Conservation (phyloP, 2,888 invertebrate genomes). For the Ecdyonurus torrentis region DNA sequence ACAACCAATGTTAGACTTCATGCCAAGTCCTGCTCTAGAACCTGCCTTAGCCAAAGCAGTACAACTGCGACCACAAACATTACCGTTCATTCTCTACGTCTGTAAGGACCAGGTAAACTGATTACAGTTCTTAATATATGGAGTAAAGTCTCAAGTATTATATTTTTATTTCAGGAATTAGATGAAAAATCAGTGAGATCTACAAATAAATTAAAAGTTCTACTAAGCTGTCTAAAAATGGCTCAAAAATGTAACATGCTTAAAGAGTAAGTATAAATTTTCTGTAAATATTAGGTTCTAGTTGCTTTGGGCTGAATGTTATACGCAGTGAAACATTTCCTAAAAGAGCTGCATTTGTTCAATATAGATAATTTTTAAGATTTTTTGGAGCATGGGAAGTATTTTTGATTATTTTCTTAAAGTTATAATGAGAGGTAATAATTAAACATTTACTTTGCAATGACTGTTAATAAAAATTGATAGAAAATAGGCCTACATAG, state of each 20-base stretch:
- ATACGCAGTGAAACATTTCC: no score
- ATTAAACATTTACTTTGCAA: no score
- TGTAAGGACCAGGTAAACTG: not conserved
- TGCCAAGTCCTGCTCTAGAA: conserved; percentile 18
- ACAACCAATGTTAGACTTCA: conserved; percentile 19
- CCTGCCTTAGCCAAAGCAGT: conserved; percentile 24
- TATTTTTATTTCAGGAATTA: not conserved
- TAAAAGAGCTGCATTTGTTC: no score
- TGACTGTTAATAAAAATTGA: no score
- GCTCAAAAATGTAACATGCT: not conserved
- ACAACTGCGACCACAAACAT: conserved; percentile 20
- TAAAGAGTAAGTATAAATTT: not conserved
- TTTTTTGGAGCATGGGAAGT: no score
- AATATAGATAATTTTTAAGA: no score
- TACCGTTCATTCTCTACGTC: not conserved
- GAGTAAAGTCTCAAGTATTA: not conserved
- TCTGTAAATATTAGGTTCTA: no score
- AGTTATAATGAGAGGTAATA: no score
- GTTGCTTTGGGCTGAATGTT: no score
- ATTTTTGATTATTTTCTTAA: no score
- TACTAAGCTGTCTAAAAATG: not conserved
- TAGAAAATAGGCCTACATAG: no score
- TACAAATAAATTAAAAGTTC: not conserved
- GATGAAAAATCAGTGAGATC: not conserved
- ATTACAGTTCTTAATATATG: not conserved